Base-by-base conservation (phyloP, 2,888 invertebrate genomes). In the Xanthorhoe designata region DNA sequence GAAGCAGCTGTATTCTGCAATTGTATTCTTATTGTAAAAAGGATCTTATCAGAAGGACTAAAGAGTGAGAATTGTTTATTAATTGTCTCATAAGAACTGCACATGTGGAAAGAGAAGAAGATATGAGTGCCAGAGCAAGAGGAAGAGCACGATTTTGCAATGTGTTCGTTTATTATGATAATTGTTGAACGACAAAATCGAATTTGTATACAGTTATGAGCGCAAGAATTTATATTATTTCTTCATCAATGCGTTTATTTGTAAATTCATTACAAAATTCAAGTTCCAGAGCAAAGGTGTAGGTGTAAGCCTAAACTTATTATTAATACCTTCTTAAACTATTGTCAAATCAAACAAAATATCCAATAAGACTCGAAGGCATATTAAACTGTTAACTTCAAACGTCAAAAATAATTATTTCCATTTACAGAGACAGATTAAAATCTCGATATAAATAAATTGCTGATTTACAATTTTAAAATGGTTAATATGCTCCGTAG, bases 101-200 rank as follows among this genome's bases (percentile, higher is more conserved):
- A 87, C 86, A 81, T 85, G 85, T 84, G 83, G 80, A 85, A 76
- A 66, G 81, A 81, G 86, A 89, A 70, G 76, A 81, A 65, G 38
- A 76, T 77, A 82, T 71, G 75, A 75, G 78, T 80, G 84, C 84
- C 78, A 82, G 83, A 81, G 85, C 82, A 66, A 77, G 72, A 75
- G 69, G 70, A 77, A 81, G 83, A 86, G 83, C 87, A 89, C 85
- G 85, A 89, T 86, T 84, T 84, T 81, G 80, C 84, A 86, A 87
- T 86, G 85, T 86, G 83, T 87, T 77, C 78, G 80, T 83, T 87
- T 88, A 87, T 87, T 88, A 88, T 88, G 85, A 86, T 89, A 87
- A 90, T 87, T 89, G 86, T 84, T 79, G 78, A 81, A 84, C 75
- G 81, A 86, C 84, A 87, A 88, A 86, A 88, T 88, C 81, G 79